Conservation (phyloP, 2,797 vertebrate genomes). For the Lepilemur septentrionalis region DNA sequence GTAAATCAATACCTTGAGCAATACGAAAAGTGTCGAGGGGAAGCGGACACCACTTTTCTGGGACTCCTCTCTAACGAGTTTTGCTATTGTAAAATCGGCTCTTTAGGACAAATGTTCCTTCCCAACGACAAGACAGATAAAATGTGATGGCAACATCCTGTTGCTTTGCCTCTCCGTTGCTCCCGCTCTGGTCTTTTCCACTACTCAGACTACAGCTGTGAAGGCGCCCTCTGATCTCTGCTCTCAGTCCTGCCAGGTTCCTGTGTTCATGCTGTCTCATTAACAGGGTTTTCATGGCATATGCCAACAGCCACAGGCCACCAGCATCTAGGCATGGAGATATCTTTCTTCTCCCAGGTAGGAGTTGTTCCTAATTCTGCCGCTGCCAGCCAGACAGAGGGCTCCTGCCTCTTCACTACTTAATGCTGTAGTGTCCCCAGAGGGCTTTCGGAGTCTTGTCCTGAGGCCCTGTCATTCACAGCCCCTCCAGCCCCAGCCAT, state of each 20-base stretch:
- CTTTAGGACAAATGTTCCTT: background rate
- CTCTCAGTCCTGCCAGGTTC: background rate
- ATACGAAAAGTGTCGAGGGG: background rate
- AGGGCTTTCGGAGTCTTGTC: background rate
- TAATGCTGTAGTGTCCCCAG: background rate
- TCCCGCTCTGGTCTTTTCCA: background rate
- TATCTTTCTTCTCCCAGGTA: background rate
- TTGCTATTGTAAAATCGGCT: background rate
- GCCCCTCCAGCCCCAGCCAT: too few relatives aligned
- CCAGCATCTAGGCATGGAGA: background rate
- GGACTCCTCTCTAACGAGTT: background rate
- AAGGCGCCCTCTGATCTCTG: background rate
- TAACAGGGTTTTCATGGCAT: background rate
- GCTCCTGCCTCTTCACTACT: background rate
- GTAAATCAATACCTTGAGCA: background rate
- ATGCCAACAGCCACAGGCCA: background rate
- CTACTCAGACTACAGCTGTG: background rate
- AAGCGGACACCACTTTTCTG: background rate
- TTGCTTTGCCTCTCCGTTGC: background rate
- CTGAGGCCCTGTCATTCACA: too few relatives aligned
- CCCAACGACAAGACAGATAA: background rate
- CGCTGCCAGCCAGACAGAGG: background rate
- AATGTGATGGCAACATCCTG: background rate
- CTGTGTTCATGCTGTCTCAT: too few relatives aligned
- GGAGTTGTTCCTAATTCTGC: background rate